Evolutionary conservation across 1,140 invertebrate species (phyloP), one percentile per base, ranked within the genome.

Genomic region (Oryctes rhinoceros): DNA sequence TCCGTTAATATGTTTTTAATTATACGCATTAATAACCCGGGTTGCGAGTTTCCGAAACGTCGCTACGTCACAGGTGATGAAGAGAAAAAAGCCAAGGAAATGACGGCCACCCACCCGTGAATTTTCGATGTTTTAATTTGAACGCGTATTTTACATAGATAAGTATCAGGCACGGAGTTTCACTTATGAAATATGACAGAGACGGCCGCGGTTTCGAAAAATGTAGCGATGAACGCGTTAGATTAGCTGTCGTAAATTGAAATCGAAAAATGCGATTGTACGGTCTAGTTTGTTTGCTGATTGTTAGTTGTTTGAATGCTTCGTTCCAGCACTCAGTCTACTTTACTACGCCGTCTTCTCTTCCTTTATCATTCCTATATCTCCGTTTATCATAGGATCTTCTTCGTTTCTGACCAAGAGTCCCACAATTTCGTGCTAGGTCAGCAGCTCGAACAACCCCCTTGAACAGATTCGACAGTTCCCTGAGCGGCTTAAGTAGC

Each of bases 1-100:
- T 35, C 20, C 65, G 65, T 71, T 71, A 71, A 71, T 71, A 71
- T 71, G 65, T 71, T 71, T 71, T 71, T 71, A 71, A 71, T 71
- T 71, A 71, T 71, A 71, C 20, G 65, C 65, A 71, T 71, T 71
- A 71, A 71, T 71, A 71, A 71, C 35, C 65, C 65, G 37, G n/a
- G 65, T 71, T 24, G 20, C 35, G 65, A 35, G 7, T 71, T 71
- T 71, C 24, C 24, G 24, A 35, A 35, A 37, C 65, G 65, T 71
- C 65, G 35, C 24, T 9, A 13, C 65, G 9, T 37, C 18, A 24
- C 65, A 71, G 65, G 35, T 71, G 65, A 35, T 15, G 53, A 59
- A 59, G 39, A 59, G 53, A 15, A 18, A 18, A 59, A n/a, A 20
- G 35, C 9, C 10, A 24, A 71, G 24, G 37, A 71, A 71, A 71